Conservation (phyloP, 2,113 vertebrate genomes). For the Barnardius zonarius region DNA sequence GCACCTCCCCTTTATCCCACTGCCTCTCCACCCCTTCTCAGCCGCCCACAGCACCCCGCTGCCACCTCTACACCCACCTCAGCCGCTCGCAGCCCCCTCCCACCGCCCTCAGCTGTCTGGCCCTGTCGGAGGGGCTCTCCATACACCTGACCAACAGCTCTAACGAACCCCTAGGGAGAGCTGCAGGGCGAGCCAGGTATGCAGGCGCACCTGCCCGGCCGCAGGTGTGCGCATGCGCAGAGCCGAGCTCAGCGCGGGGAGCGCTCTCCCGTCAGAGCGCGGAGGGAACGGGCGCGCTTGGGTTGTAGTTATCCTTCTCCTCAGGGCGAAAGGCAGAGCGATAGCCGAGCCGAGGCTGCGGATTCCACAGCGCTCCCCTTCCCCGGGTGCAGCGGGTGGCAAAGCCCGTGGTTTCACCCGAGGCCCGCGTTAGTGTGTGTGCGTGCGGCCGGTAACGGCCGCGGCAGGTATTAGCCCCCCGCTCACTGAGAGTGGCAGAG, state of each 20-base stretch:
- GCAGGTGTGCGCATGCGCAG: not conserved
- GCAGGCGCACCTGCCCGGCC: not conserved
- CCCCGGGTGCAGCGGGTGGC: not conserved
- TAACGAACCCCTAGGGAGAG: not conserved
- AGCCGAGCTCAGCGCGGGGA: rapidly evolving
- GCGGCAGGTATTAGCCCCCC: rapidly evolving
- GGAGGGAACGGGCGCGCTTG: rapidly evolving
- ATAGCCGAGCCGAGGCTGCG: not conserved
- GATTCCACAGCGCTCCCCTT: too few species aligned
- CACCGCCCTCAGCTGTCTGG: not conserved
- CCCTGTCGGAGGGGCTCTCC: not conserved
- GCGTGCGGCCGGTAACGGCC: too few species aligned
- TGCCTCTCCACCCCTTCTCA: not conserved
- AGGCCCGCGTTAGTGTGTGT: not conserved
- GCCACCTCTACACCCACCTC: not conserved
- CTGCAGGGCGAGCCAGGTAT: rapidly evolving
- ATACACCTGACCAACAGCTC: not conserved
- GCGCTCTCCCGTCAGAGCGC: not conserved
- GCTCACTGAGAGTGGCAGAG: not conserved
- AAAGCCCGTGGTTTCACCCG: not conserved
- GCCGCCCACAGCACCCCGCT: too few species aligned
- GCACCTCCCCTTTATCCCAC: too few species aligned
- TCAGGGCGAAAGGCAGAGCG: not conserved
- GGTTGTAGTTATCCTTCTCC: not conserved
- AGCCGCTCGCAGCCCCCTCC: not conserved